Evolutionary conservation across 92 coral and sea anemone genomes (phyloP).

Genomic region (Zoanthus sansibaricus): DNA sequence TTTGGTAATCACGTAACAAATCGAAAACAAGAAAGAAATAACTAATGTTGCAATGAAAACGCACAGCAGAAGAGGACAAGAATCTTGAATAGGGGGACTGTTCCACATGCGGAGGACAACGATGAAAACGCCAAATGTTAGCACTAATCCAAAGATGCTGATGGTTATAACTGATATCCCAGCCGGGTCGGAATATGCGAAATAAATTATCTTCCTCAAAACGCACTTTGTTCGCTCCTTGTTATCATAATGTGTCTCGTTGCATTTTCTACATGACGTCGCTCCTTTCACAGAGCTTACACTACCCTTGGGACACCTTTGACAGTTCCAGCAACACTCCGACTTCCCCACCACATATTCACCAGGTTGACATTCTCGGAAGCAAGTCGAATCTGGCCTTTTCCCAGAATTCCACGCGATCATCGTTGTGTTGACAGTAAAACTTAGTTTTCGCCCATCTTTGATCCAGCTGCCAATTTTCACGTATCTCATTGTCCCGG

Average conservation of each 20-base stretch:
- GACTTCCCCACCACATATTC: conserved; percentile 90
- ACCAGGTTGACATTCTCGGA: conserved; percentile 87
- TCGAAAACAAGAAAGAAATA: conserved; percentile 65
- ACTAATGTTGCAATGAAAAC: conserved; percentile 64
- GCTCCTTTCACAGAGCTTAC: conserved; percentile 78
- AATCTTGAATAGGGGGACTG: conserved; percentile 77
- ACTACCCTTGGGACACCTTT: conserved; percentile 90
- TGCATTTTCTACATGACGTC: conserved; percentile 67
- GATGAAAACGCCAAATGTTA: conserved; percentile 60
- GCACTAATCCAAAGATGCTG: conserved; percentile 70
- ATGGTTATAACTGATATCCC: conserved; percentile 71
- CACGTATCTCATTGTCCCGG: conserved; percentile 48
- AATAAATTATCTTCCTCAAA: conserved; percentile 65
- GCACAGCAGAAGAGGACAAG: conserved; percentile 63
- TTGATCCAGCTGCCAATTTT: conserved; percentile 80
- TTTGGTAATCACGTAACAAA: conserved; percentile 56
- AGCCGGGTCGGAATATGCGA: conserved; percentile 67
- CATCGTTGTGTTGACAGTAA: conserved; percentile 53
- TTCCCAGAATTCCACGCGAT: conserved; percentile 81
- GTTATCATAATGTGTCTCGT: conserved; percentile 80
- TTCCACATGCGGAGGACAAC: conserved; percentile 56
- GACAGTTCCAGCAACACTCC: conserved; percentile 98
- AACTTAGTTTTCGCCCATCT: conserved; percentile 33
- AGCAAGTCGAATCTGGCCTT: conserved; percentile 84
- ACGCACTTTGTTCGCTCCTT: conserved; percentile 72